These are phyloP conservation scores for Aurelia coerulea DNA, from an alignment of 30 jellyfish, hydroid and myxozoan species.

Conservation along the genomic window DNA sequence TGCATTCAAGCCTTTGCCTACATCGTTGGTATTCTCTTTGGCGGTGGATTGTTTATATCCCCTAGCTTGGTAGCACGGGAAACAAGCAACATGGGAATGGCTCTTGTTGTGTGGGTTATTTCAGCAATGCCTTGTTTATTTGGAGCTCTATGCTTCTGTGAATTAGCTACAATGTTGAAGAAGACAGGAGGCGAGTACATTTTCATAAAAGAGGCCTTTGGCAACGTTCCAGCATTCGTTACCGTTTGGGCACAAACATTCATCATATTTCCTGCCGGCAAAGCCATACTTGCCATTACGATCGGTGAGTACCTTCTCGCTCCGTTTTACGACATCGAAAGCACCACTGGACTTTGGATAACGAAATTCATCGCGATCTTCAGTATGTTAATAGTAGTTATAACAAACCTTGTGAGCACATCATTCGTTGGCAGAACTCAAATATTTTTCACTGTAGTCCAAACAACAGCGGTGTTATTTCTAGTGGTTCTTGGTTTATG, in stretches of 20 bases:
- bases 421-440: conserved; percentile 29
- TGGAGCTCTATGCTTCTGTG: conserved; percentile 68
- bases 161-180: conserved; percentile 32
- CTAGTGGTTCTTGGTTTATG: conserved; percentile 26
- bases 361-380: conserved; percentile 6
- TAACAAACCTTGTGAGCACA: conserved; percentile 14
- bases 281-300: conserved; percentile 28
- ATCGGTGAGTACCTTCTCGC: conserved; percentile 19
- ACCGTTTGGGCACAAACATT: conserved; percentile 30
- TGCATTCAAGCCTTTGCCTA: conserved; percentile 46
- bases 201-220: conserved; percentile 43
- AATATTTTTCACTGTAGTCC: conserved; percentile 21
- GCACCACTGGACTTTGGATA: conserved; percentile 33
- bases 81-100: conserved; percentile 53
- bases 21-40: conserved; percentile 52
- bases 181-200: conserved; percentile 62
- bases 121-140: conserved; percentile 22
- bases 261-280: conserved; percentile 20
- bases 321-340: conserved; percentile 28
- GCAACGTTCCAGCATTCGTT: conserved; percentile 56
- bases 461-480: conserved; percentile 13
- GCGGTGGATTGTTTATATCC: conserved; percentile 57
- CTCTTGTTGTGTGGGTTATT: conserved; percentile 40
- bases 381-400: not conserved
- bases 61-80: conserved; percentile 63